These are phyloP conservation scores for Copidosoma aretas DNA, from an alignment of 2,888 invertebrate genomes.

Conservation along the genomic window DNA sequence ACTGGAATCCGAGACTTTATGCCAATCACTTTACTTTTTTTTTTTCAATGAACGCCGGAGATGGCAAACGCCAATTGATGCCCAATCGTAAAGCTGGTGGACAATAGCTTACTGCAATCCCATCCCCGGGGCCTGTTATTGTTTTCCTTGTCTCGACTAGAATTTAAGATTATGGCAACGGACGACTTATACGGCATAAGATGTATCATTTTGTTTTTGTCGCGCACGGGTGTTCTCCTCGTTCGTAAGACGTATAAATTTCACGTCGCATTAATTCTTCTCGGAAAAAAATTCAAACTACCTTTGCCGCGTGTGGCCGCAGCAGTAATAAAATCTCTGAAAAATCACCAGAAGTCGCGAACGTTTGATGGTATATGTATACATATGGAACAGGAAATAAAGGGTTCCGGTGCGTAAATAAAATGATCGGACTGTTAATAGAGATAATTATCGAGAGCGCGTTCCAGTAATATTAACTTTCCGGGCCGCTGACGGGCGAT, in stretches of 20 bases:
- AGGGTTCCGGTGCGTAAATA: constrained; percentile 8
- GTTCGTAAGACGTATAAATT: no score
- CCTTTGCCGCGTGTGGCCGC: neutral
- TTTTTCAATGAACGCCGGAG: no score
- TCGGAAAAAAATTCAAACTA: neutral
- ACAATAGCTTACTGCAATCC: neutral
- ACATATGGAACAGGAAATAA: constrained; percentile 17
- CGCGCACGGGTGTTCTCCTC: no score
- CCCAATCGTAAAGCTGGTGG: neutral
- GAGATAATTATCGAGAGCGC: neutral
- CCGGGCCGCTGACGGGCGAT: constrained; percentile 7
- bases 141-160: neutral
- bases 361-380: no score
- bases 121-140: neutral
- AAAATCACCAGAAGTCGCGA: neutral
- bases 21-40: neutral
- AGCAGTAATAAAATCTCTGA: neutral
- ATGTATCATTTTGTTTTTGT: neutral
- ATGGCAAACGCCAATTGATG: no score
- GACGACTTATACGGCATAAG: no score
- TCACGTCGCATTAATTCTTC: no score
- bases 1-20: constrained; percentile 32
- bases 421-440: constrained; percentile 9
- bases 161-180: neutral
- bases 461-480: constrained; percentile 22